A percentile compares a stretch with the other conserved stretches of the same genome.
Evolutionary conservation across 2,797 vertebrate species (phyloP).

Genomic region (Podargus strigoides): DNA sequence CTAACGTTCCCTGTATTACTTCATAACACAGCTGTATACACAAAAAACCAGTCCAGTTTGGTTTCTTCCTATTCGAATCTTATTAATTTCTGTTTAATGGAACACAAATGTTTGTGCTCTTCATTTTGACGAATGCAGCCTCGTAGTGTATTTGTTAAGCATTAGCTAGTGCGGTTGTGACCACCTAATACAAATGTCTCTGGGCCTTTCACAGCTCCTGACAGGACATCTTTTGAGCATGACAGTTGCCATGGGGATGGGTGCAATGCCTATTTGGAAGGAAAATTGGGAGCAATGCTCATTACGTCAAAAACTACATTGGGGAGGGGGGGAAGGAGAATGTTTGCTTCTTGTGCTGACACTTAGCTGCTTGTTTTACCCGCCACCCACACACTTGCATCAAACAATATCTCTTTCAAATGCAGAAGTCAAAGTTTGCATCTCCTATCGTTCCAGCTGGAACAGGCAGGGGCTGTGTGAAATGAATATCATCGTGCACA

Average conservation of each 20-base stretch:
- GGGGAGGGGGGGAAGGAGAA: conserved; percentile 49
- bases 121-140: conserved; percentile 52
- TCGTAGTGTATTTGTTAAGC: conserved; percentile 52
- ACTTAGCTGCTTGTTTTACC: conserved; percentile 73
- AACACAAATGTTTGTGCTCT: conserved; percentile 70
- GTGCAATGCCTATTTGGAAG: conserved; percentile 70
- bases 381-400: conserved; percentile 71
- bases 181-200: conserved; percentile 68
- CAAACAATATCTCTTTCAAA: conserved; percentile 78
- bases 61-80: conserved; percentile 67
- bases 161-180: conserved; percentile 26
- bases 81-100: conserved; percentile 75
- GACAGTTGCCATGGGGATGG: conserved; percentile 73
- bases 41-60: conserved; percentile 56
- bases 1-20: conserved; percentile 65
- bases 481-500: conserved; percentile 33
- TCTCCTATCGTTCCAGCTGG: conserved; percentile 69
- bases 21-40: conserved; percentile 76
- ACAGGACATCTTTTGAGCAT: conserved; percentile 73
- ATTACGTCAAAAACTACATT: conserved; percentile 70
- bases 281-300: conserved; percentile 70
- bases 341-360: conserved; percentile 70
- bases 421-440: conserved; percentile 71
- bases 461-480: conserved; percentile 34
- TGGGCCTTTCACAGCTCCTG: conserved; percentile 68